Conservation (phyloP, 1,140 invertebrate species). For the Zaprionus camerounensis region DNA sequence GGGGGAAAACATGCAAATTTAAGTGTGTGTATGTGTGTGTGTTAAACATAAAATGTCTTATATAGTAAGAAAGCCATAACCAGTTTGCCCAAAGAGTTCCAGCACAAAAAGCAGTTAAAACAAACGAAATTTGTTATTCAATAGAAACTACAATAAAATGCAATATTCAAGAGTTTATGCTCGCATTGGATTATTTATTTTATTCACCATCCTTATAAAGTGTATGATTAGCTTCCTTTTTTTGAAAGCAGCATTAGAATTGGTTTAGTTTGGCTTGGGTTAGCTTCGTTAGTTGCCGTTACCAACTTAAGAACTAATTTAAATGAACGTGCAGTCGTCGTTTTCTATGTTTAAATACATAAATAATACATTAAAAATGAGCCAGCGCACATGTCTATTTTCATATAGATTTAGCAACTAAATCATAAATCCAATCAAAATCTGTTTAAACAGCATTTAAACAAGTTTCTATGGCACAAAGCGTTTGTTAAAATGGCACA, state of each 20-base stretch:
- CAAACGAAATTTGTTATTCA: conserved; percentile 11
- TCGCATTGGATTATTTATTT: conserved; percentile 38
- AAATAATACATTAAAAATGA: conserved; percentile 29
- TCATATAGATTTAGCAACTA: conserved; percentile 11
- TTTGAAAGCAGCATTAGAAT: conserved; percentile 36
- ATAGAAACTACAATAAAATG: conserved; percentile 48
- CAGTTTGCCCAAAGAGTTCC: conserved; percentile 19
- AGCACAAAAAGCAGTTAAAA: conserved; percentile 15
- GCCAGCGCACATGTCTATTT: conserved; percentile 7
- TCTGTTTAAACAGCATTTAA: too few relatives aligned
- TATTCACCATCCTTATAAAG: conserved; percentile 27
- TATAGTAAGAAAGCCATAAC: conserved; percentile 13
- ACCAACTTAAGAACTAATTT: conserved; percentile 45
- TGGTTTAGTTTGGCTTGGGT: neutral
- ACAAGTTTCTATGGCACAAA: conserved; percentile 21
- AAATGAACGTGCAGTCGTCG: conserved; percentile 46
- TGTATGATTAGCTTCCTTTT: conserved; percentile 18
- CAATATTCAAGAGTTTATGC: conserved; percentile 42
- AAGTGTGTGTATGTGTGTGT: neutral
- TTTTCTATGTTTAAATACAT: conserved; percentile 16
- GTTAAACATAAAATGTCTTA: conserved; percentile 16
- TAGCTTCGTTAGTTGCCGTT: conserved; percentile 11
- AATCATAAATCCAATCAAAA: neutral
- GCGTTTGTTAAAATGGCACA: conserved; percentile 31
- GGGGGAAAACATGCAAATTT: conserved; percentile 25